Evolutionary conservation across 1,140 invertebrate species (phyloP).

Genomic region (Heliothis subflexa): DNA sequence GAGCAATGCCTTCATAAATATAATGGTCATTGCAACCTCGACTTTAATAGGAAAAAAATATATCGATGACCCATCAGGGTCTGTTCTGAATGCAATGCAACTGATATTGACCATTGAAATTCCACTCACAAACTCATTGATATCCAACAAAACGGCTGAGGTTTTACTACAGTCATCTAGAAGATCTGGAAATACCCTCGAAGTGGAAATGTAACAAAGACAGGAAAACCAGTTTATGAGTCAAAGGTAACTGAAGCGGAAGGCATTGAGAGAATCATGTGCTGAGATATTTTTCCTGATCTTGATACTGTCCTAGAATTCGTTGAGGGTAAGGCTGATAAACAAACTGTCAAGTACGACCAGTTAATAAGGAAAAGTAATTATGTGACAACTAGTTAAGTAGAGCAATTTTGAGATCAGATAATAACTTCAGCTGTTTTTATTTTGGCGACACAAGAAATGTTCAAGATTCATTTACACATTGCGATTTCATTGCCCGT

Average conservation of each 20-base stretch:
- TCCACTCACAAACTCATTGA: neutral
- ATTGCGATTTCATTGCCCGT: too few relatives aligned
- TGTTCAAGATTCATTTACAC: neutral
- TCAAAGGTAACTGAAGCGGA: constrained; percentile 10
- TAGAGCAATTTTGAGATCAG: neutral
- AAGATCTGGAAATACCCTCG: constrained; percentile 8
- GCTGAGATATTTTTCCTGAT: constrained; percentile 21
- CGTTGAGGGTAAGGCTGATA: neutral
- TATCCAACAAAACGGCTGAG: neutral
- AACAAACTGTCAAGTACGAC: neutral
- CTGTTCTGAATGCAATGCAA: too few relatives aligned
- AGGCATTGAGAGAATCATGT: constrained; percentile 39
- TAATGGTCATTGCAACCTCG: too few relatives aligned
- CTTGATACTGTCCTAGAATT: constrained; percentile 16
- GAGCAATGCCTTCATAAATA: too few relatives aligned
- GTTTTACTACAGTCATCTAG: constrained; percentile 1
- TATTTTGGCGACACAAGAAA: neutral
- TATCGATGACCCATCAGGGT: too few relatives aligned
- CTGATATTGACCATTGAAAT: neutral
- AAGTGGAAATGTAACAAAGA: constrained; percentile 20
- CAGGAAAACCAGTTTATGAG: constrained; percentile 32
- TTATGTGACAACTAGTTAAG: neutral
- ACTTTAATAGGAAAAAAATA: too few relatives aligned
- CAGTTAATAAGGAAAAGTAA: neutral
- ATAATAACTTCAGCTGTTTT: neutral